Conservation (phyloP, 2,888 invertebrate genomes). For the Serripes groenlandicus region DNA sequence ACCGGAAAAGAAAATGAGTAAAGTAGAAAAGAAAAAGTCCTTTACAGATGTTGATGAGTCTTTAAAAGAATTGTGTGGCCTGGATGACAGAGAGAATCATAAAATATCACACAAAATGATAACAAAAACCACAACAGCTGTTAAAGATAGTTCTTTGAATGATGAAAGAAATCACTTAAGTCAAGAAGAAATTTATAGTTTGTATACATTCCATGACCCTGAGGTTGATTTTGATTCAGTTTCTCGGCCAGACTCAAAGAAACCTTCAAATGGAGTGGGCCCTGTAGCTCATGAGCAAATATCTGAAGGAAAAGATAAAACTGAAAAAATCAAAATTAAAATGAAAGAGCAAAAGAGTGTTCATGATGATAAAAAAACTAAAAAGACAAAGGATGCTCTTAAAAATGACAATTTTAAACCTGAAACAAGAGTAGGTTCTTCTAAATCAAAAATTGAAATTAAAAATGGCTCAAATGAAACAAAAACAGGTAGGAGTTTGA, state of each 20-base stretch:
- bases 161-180: conserved; percentile 4
- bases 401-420: not conserved
- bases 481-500: not conserved
- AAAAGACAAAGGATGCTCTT: conserved; percentile 14
- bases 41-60: conserved; percentile 53
- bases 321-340: not conserved
- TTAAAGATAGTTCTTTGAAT: not conserved
- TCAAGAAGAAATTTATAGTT: conserved; percentile 17
- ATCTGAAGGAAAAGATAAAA: no score
- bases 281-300: no score
- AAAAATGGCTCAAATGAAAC: not conserved
- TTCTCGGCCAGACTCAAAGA: no score
- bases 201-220: conserved; percentile 29
- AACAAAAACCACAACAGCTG: not conserved
- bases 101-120: no score
- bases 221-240: not conserved
- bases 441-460: not conserved
- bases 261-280: no score
- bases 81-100: conserved; percentile 34
- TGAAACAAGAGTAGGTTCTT: not conserved
- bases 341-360: not conserved
- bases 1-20: not conserved
- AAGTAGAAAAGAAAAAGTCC: not conserved
- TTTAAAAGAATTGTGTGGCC: conserved; percentile 52
- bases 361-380: not conserved